These are phyloP conservation scores for Drosophila cognata DNA, from an alignment of 2,888 invertebrate genomes.

Conservation along the genomic window DNA sequence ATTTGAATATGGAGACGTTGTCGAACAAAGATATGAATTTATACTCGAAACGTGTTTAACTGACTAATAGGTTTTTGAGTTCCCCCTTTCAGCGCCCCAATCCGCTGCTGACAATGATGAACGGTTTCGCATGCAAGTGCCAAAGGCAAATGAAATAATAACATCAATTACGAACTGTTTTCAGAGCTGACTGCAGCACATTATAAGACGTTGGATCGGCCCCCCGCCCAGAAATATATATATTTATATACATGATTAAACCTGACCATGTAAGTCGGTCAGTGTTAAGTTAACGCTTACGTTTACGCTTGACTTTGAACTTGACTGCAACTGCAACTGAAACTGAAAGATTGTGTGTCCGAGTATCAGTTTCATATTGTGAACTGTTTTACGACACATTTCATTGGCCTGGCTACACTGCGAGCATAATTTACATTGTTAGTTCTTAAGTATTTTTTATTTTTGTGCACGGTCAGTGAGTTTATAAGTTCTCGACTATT, in stretches of 20 bases:
- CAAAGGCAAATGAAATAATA: slow-evolving; percentile 46
- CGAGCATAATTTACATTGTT: background rate
- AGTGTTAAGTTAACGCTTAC: slow-evolving; percentile 48
- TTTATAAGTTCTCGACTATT: slow-evolving; percentile 22
- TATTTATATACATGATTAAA: background rate
- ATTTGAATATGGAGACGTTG: slow-evolving; percentile 32
- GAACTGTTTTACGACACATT: background rate
- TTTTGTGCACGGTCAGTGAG: slow-evolving; percentile 27
- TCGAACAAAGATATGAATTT: slow-evolving; percentile 20
- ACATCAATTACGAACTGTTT: slow-evolving; percentile 39
- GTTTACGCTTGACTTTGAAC: slow-evolving; percentile 69
- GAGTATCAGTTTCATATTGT: background rate
- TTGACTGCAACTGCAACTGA: slow-evolving; percentile 37
- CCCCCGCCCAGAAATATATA: slow-evolving; percentile 2
- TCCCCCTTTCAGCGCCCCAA: background rate
- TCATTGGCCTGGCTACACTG: background rate
- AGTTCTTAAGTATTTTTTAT: background rate
- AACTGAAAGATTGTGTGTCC: background rate
- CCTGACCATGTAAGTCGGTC: slow-evolving; percentile 34
- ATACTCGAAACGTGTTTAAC: slow-evolving; percentile 43
- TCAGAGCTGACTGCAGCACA: slow-evolving; percentile 20
- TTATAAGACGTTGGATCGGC: slow-evolving; percentile 6
- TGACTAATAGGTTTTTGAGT: slow-evolving; percentile 11
- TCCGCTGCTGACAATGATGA: slow-evolving; percentile 17
- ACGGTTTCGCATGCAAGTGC: slow-evolving; percentile 56